Conservation (phyloP, 1,140 invertebrate species). For the Eubasilissa regina region DNA sequence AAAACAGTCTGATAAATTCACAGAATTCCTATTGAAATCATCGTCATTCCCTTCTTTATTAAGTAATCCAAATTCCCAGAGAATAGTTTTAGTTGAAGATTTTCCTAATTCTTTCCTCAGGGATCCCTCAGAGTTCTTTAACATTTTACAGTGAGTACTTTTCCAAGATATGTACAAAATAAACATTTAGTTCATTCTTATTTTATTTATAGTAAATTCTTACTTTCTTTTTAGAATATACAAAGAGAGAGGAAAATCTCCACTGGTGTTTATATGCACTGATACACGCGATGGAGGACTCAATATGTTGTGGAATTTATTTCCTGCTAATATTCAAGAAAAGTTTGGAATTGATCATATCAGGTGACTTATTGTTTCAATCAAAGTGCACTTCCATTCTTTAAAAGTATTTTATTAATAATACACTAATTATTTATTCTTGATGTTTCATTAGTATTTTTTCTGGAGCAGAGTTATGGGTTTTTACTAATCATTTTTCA, state of each 20-base stretch:
- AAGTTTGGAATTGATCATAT: constrained; percentile 77
- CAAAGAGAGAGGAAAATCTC: constrained; percentile 75
- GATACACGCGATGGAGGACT: constrained; percentile 76
- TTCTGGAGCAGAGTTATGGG: too few species aligned
- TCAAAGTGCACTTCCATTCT: not conserved
- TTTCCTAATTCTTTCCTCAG: constrained; percentile 81
- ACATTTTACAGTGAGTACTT: constrained; percentile 76
- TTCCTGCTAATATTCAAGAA: constrained; percentile 75
- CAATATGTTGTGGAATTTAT: constrained; percentile 76
- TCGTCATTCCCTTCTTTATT: constrained; percentile 80
- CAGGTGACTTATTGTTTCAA: too few species aligned
- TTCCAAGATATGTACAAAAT: constrained; percentile 43
- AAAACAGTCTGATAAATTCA: constrained; percentile 78
- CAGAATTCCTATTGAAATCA: constrained; percentile 78
- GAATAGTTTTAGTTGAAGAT: constrained; percentile 81
- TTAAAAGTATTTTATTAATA: not conserved
- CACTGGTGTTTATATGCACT: constrained; percentile 81
- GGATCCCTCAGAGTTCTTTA: constrained; percentile 75
- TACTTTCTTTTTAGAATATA: constrained; percentile 73
- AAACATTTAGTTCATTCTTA: constrained; percentile 48
- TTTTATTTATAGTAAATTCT: too few species aligned
- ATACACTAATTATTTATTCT: too few species aligned
- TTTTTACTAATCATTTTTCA: too few species aligned
- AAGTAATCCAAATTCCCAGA: constrained; percentile 69
- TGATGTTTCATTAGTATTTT: too few species aligned